Percentiles rank a stretch among this genome's conserved stretches.
These are phyloP conservation scores for Micropterix aruncella DNA, from an alignment of 2,888 invertebrate species.

Conservation along the genomic window DNA sequence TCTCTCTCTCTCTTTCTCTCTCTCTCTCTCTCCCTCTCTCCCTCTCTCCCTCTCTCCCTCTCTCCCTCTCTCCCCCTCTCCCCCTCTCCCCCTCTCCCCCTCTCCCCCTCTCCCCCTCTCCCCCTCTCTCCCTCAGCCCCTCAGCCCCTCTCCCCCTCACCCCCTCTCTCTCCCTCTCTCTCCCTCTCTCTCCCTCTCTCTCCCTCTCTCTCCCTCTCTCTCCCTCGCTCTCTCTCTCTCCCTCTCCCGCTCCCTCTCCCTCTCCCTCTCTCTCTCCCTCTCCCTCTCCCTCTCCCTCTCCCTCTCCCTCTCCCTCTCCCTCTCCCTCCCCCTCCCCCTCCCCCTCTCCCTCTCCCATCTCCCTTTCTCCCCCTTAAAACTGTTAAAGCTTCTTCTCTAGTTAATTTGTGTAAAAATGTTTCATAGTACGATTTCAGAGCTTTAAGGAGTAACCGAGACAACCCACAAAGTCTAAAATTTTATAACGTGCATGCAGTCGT, in stretches of 20 bases:
- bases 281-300: neutral
- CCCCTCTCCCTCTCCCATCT: no score
- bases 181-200: neutral
- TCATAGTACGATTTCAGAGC: no score
- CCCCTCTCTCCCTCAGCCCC: neutral
- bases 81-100: neutral
- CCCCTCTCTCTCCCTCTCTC: neutral
- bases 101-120: neutral
- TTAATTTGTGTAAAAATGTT: no score
- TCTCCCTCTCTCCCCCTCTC: neutral
- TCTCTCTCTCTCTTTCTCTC: constrained; percentile 10
- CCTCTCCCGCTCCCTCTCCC: no score
- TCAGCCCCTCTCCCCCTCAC: neutral
- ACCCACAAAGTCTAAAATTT: no score
- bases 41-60: neutral
- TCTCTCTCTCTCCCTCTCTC: constrained; percentile 7
- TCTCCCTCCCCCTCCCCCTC: neutral
- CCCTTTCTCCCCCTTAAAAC: neutral
- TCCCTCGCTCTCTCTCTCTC: no score
- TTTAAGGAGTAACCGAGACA: no score
- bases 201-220: neutral
- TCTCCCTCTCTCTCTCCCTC: neutral
- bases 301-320: neutral
- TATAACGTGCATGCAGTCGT: no score
- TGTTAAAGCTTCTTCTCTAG: no score